Conservation (phyloP, 2,797 vertebrate species). For the Pogoniulus pusillus region DNA sequence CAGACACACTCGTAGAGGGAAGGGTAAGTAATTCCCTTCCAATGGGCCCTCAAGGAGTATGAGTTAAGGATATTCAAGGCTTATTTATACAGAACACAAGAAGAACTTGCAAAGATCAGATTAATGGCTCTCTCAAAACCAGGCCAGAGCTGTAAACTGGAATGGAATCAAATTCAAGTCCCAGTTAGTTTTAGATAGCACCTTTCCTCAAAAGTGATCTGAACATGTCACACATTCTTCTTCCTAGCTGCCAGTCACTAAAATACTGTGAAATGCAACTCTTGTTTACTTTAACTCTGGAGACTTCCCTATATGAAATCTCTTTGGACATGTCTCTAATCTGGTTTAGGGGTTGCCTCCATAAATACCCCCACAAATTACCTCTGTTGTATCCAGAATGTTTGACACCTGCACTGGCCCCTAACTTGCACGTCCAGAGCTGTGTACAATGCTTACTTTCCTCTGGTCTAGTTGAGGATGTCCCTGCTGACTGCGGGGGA, state of each 20-base stretch:
- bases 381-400: background rate
- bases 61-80: background rate
- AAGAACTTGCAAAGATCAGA: background rate
- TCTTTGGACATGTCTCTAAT: background rate
- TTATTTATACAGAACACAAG: background rate
- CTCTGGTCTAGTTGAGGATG: background rate
- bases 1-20: background rate
- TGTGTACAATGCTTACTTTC: background rate
- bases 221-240: background rate
- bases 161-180: background rate
- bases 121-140: background rate
- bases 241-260: background rate
- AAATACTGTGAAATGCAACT: background rate
- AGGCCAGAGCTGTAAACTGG: background rate
- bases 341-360: background rate
- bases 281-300: background rate
- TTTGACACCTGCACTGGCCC: background rate
- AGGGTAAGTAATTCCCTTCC: background rate
- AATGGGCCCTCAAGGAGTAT: background rate
- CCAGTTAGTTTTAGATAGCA: background rate
- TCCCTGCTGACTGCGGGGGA: no score
- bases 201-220: background rate
- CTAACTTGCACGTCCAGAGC: background rate
- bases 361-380: background rate
- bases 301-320: background rate